Evolutionary conservation across 2,797 vertebrate genomes (phyloP), one percentile per base, ranked within the genome.

Genomic region (Tadarida brasiliensis): DNA sequence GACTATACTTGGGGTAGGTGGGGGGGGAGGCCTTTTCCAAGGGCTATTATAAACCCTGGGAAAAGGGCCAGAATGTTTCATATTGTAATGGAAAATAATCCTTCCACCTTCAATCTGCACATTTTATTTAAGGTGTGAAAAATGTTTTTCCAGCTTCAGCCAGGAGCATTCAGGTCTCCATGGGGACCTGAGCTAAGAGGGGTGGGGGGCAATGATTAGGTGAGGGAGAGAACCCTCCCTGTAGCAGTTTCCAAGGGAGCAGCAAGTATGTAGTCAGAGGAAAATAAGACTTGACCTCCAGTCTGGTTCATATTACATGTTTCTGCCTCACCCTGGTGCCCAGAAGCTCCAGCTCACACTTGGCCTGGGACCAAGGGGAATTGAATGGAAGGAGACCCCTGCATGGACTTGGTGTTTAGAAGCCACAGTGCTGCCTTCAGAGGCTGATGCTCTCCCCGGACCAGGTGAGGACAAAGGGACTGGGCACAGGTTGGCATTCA

Each of bases 111-210:
- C 95, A 91, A 93, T 96, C 95, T 97, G 94, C 95, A 97, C 96
- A 96, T 97, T 98, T 97, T 95, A 90, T 89, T 96, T 74, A 96
- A 97, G 96, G 96, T 97, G 96, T 97, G 96, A 98, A 98, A 97
- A 96, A 97, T 94, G 84, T 80, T 97, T 97, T 96, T 81, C 93
- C 91, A 96, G 95, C 84, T 85, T 91, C 84, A 93, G 96, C 94
- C 91, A 96, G 94, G 91, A 94, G 96, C 87, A 73, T 74, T 95
- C 81, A 20, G 89, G 56, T 95, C 94, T 96, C 97, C 78, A 44
- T 63, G 85, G 97, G 92, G 93, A 97, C 68, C 87, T 76, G 70
- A 68, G 89, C 71, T 95, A n/a, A 44, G 51, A 90, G 33, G 63
- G n/a, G 86, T 92, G 65, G 74, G 94, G 84, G 51, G 39, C 87